Percentiles rank a stretch among this genome's conserved stretches.
These are phyloP conservation scores for Dendrocincla tyrannina DNA, from an alignment of 2,797 vertebrate genomes.

Conservation along the genomic window DNA sequence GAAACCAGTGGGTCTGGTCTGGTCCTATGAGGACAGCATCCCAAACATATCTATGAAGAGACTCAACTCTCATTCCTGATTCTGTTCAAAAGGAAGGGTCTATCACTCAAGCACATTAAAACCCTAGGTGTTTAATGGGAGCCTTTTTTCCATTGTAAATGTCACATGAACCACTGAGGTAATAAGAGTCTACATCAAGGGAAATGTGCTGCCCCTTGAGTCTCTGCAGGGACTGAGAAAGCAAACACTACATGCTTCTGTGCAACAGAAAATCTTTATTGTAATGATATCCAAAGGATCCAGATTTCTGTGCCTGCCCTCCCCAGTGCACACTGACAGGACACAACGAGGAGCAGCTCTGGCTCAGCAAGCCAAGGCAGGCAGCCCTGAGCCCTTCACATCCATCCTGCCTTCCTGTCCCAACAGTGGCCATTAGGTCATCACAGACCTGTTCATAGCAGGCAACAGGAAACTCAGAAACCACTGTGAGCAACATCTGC, in stretches of 20 bases:
- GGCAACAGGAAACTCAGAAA: neutral
- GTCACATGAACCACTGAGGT: neutral
- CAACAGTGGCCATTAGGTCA: neutral
- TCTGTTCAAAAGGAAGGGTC: neutral
- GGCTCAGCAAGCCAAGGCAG: neutral
- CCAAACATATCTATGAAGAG: neutral
- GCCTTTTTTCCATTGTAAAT: neutral
- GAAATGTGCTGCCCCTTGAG: neutral
- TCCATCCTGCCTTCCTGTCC: neutral
- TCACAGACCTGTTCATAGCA: neutral
- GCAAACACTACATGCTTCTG: neutral
- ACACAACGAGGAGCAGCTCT: fast-evolving
- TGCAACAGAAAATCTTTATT: conserved; percentile 68
- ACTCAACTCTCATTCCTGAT: neutral
- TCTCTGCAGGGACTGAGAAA: neutral
- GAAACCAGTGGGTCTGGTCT: neutral
- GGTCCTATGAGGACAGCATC: neutral
- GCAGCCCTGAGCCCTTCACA: neutral
- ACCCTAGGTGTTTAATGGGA: neutral
- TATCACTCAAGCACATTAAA: neutral
- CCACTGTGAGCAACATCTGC: fast-evolving
- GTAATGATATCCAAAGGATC: conserved; percentile 19
- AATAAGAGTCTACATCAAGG: neutral
- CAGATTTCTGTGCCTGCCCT: neutral
- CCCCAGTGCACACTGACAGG: neutral